Evolutionary conservation across 1,140 invertebrate genomes (phyloP), one percentile per base, ranked within the genome.

Genomic region (Ceratitis capitata): DNA sequence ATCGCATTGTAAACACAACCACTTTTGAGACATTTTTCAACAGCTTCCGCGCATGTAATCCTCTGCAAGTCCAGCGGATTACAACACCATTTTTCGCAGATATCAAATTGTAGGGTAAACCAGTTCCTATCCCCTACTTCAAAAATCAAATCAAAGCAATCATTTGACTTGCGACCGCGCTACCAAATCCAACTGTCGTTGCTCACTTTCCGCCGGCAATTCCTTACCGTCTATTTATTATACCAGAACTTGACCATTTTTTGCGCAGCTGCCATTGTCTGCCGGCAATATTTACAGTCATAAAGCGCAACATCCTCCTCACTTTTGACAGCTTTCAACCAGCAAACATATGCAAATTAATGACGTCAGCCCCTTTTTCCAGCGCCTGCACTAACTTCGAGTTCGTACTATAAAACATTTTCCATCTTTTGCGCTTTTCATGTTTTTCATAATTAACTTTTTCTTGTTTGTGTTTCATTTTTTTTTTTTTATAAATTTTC

Each of bases 381-480:
- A n/a, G n/a, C n/a, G n/a, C n/a, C n/a, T n/a, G n/a, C n/a, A n/a
- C n/a, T n/a, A n/a, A n/a, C n/a, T n/a, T 2, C 29, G 6, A 29
- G 10, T 64, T 64, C 32, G 1, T 42, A 69, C 12, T n/a, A 16
- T 23, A 9, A 35, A 39, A 1, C 9, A 78, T 78, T 45, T 56
- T 45, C 39, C 69, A 47, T 42, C 35, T 69, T 56, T 69, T n/a
- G 64, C 64, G 64, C 69, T 78, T 78, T 78, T 78, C 14, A 78
- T 47, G 69, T 78, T 78, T 78, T 78, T 78, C 39, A 78, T 78
- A 47, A 47, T 78, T 78, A 78, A 78, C n/a, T 78, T 78, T 74
- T 26, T 39, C n/a, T n/a, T n/a, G n/a, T n/a, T n/a, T n/a, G n/a
- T n/a, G n/a, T 78, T 78, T 78, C 14, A 78, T 47, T 35, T 78